Base-by-base conservation (phyloP, 2,888 invertebrate species). In the Ceramica pisi region DNA sequence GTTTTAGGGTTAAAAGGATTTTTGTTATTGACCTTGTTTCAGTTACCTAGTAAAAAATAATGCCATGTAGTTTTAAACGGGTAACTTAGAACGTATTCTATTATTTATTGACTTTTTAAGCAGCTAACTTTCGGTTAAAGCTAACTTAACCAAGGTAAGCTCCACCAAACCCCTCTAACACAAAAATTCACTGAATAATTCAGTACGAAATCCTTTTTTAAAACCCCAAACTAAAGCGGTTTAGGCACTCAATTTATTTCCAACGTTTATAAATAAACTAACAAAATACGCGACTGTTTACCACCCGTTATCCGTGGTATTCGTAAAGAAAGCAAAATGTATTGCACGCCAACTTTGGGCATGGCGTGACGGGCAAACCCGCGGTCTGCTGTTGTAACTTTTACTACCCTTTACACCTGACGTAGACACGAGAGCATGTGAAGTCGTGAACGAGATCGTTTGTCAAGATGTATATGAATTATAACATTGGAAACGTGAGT, bases 261-360 rank as follows among this genome's bases (percentile, higher is more conserved):
- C 81, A 74, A 78, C 74, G 75, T 83, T 80, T 85, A 73, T 73
- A 81, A 86, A 85, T 80, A 83, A 82, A 84, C 60, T 78, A 85
- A 77, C 78, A 81, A 82, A 85, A 86, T 81, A 77, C 79, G 80
- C 80, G 81, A 78, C 68, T 86, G 78, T 86, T 88, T 89, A 80
- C 84, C 82, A 85, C 77, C 84, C 80, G 81, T 86, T 87, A 86
- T 87, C 78, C 78, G 68, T 66, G 71, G 81, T 84, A 82, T 87
- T 86, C 72, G 80, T 83, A 87, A 89, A 86, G 80, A 87, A 89
- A 90, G 83, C 83, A 87, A 87, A 87, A 87, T 70, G 72, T 86
- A 86, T 83, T 84, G 86, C 89, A 82, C 83, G 80, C 84, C 63
- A 86, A 82, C 83, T 87, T 88, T 74, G 73, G 81, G 72, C 81